Evolutionary conservation across 2,888 invertebrate species (phyloP), one percentile per base, ranked within the genome.

Genomic region (Aspidiotus rigidus): DNA sequence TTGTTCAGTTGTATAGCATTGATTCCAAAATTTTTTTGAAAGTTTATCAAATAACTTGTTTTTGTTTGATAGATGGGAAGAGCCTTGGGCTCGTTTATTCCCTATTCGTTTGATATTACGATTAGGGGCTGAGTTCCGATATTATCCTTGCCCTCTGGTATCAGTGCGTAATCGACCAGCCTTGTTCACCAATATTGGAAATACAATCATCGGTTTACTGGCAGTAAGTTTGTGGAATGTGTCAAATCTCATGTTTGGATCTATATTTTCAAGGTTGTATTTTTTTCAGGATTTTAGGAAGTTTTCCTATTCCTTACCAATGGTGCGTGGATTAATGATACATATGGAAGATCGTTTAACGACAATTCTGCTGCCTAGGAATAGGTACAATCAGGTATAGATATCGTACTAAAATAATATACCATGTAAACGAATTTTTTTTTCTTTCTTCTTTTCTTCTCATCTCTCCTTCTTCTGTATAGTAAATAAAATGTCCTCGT

Each of bases 121-220:
- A 71, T 80, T 93, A 44, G 92, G 92, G 2, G 90, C 90, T 5
- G 89, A 91, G 77, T 90, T 87, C 79, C 84, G 90, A 72, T 91
- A 90, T 76, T 93, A 93, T 78, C 92, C 92, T 0, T 88, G 89
- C 76, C 89, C 91, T 1, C 80, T 92, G 72, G 85, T 92, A 63
- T 89, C 90, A 16, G 84, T 88, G 16, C 81, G 90, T 39, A 83
- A 86, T 75, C 80, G 92, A 13, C 87, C 88, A 73, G 86, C 91
- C 0, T 87, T 91, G 7, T 93, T 87, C 77, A 87, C 85, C 42
- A 91, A 92, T 79, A 88, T 92, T 71, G 90, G 91, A 0, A 90
- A 91, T 77, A 92, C 92, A 10, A 89, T 93, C 71, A 90, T 93
- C 78, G 91, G 90, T 80, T 83, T 93, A 69, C 79, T 92, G 73